Conservation (phyloP, 2,888 invertebrate species). For the Macaria liturata region DNA sequence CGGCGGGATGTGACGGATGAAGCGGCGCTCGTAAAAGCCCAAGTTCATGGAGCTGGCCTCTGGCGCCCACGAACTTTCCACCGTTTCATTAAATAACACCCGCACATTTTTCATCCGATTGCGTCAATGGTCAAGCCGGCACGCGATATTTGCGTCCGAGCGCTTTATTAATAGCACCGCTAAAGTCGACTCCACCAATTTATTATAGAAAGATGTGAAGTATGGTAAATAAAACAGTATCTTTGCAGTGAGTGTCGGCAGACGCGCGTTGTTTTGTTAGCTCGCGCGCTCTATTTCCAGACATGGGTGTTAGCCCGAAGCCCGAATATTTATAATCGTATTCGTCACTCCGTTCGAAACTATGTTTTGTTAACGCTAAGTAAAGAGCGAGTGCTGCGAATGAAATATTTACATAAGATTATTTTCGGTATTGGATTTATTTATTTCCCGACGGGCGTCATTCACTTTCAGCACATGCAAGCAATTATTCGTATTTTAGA, state of each 20-base stretch:
- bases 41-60: slow-evolving; percentile 69
- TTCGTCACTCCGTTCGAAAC: slow-evolving; percentile 67
- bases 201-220: slow-evolving; percentile 72
- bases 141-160: slow-evolving; percentile 77
- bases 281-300: slow-evolving; percentile 59
- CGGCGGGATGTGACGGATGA: slow-evolving; percentile 31
- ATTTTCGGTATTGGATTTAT: slow-evolving; percentile 67
- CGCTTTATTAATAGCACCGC: slow-evolving; percentile 72
- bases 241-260: slow-evolving; percentile 57
- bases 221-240: slow-evolving; percentile 77
- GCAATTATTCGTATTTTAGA: slow-evolving; percentile 68
- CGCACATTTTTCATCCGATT: slow-evolving; percentile 77
- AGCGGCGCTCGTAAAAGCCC: slow-evolving; percentile 46
- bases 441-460: slow-evolving; percentile 68
- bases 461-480: slow-evolving; percentile 70
- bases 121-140: slow-evolving; percentile 76
- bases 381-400: slow-evolving; percentile 61
- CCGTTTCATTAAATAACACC: slow-evolving; percentile 71
- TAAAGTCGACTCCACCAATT: slow-evolving; percentile 73
- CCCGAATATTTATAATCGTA: slow-evolving; percentile 72
- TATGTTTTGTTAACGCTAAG: slow-evolving; percentile 72
- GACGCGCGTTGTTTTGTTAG: slow-evolving; percentile 65
- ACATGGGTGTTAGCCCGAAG: slow-evolving; percentile 55
- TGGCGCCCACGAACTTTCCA: slow-evolving; percentile 66
- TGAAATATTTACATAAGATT: slow-evolving; percentile 72